Conservation (phyloP, 2,888 invertebrate species). For the Oscheius sp. region DNA sequence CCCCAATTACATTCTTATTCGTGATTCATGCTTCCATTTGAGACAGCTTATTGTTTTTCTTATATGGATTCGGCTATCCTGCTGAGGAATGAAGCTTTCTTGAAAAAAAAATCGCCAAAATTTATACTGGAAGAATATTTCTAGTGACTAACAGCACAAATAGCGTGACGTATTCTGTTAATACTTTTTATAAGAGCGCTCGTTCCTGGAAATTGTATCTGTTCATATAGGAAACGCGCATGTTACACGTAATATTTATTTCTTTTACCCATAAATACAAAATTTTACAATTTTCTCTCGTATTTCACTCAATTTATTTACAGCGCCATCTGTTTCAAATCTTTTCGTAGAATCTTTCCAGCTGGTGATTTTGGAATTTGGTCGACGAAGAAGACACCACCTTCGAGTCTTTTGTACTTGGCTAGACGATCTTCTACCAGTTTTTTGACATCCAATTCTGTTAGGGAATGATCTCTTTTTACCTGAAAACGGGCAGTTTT, state of each 20-base stretch:
- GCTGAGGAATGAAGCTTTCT: too few relatives aligned
- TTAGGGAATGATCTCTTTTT: conserved; percentile 38
- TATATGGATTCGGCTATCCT: too few relatives aligned
- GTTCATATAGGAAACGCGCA: too few relatives aligned
- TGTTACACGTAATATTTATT: background rate
- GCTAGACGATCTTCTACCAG: conserved; percentile 78
- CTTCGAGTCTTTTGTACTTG: conserved; percentile 83
- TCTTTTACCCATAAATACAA: background rate
- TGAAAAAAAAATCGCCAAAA: too few relatives aligned
- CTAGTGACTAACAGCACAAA: too few relatives aligned
- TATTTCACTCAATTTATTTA: background rate
- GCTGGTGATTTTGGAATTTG: conserved; percentile 83
- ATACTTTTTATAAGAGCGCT: too few relatives aligned
- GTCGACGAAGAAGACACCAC: conserved; percentile 80
- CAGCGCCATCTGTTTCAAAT: conserved; percentile 38
- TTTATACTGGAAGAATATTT: too few relatives aligned
- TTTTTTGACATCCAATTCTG: conserved; percentile 48
- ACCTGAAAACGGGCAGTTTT: background rate
- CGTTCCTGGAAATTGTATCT: too few relatives aligned
- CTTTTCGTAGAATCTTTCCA: conserved; percentile 83
- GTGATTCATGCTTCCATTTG: too few relatives aligned
- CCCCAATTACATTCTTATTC: too few relatives aligned
- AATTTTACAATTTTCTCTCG: background rate
- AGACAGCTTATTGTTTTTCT: too few relatives aligned
- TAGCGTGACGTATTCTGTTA: too few relatives aligned